Percentiles rank a stretch among this genome's conserved stretches.
Conservation (phyloP, 37 sponge, comb jelly and placozoan genomes). For the Diacarnus erythraeanus region DNA sequence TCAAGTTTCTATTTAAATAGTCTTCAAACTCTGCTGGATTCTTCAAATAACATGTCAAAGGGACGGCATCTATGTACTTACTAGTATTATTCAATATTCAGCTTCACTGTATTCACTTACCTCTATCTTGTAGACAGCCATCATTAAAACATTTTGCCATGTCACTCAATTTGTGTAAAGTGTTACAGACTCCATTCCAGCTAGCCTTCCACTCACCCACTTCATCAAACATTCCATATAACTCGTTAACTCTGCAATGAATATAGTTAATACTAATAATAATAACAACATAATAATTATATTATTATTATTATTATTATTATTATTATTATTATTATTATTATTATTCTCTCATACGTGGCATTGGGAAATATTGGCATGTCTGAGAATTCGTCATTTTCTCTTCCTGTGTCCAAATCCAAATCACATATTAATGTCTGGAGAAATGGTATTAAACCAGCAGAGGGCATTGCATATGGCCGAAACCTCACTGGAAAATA, state of each 20-base stretch:
- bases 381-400: slow-evolving; percentile 5
- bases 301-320: neutral
- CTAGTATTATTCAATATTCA: too few relatives aligned
- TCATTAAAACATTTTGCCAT: too few relatives aligned
- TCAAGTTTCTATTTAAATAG: slow-evolving; percentile 9
- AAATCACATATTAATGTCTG: slow-evolving; percentile 92
- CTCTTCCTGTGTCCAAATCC: slow-evolving; percentile 45
- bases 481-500: slow-evolving; percentile 61
- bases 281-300: neutral
- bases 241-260: slow-evolving; percentile 14
- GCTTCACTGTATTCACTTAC: too few relatives aligned
- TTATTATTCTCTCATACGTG: slow-evolving; percentile 24
- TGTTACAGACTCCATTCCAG: slow-evolving; percentile 14
- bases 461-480: slow-evolving; percentile 92
- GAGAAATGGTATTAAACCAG: slow-evolving; percentile 92
- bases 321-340: neutral
- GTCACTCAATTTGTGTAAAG: neutral
- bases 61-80: slow-evolving; percentile 16
- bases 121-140: too few relatives aligned
- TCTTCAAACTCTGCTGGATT: slow-evolving; percentile 7
- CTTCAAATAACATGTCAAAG: slow-evolving; percentile 17
- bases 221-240: slow-evolving; percentile 34
- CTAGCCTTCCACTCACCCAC: slow-evolving; percentile 3
- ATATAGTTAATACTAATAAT: neutral
- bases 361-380: slow-evolving; percentile 71